phyloP scores from a whole-genome alignment of 2,888 invertebrate species.

The Gordius sp. region DNA sequence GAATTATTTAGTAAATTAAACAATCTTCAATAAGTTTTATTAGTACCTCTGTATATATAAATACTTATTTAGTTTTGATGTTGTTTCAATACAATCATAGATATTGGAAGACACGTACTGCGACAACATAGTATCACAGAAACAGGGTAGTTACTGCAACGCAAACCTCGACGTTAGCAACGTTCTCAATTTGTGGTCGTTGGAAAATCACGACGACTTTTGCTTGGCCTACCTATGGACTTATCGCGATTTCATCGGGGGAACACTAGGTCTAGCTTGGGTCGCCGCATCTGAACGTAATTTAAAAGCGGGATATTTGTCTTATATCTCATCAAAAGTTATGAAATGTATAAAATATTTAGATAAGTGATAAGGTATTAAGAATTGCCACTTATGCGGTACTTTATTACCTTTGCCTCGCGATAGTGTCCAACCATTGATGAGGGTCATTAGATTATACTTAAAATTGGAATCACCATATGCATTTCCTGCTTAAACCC shows the following conservation, averaged over 20 bases:
- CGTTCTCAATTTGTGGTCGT: slow-evolving; percentile 82
- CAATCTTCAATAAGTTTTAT: slow-evolving; percentile 24
- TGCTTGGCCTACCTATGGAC: slow-evolving; percentile 99
- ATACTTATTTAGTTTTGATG: neutral
- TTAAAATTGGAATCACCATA: too few species aligned
- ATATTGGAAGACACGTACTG: slow-evolving; percentile 3
- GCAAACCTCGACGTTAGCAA: slow-evolving; percentile 96
- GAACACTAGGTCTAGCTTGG: slow-evolving; percentile 94
- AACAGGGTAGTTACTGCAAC: slow-evolving; percentile 46
- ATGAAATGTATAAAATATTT: too few species aligned
- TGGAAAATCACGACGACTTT: slow-evolving; percentile 86
- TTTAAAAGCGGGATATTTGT: too few species aligned
- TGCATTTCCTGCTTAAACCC: too few species aligned
- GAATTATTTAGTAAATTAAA: too few species aligned
- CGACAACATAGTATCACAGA: slow-evolving; percentile 25
- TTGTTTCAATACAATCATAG: neutral
- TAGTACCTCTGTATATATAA: neutral
- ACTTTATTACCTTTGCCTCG: too few species aligned
- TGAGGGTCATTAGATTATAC: too few species aligned
- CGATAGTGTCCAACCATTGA: too few species aligned
- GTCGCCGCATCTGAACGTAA: slow-evolving; percentile 64
- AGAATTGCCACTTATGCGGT: too few species aligned
- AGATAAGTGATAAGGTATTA: too few species aligned
- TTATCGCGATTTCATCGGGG: slow-evolving; percentile 78
- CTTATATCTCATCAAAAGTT: too few species aligned